Conservation (phyloP, 2,797 vertebrate genomes). For the Hephaestus fuliginosus region DNA sequence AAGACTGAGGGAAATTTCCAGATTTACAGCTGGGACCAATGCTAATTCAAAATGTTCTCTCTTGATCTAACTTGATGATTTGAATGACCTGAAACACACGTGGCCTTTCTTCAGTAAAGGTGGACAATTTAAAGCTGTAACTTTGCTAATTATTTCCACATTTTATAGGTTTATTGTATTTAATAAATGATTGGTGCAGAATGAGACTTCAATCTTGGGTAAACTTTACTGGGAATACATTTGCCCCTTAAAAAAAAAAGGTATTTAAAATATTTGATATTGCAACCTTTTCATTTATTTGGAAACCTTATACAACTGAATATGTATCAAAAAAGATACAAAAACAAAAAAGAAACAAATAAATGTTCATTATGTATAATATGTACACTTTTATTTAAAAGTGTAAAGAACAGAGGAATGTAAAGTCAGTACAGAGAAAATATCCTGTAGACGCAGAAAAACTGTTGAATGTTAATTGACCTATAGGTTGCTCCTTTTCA, state of each 20-base stretch:
- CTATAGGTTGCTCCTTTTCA: not conserved
- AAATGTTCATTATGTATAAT: conserved; percentile 20
- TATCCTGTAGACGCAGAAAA: conserved; percentile 25
- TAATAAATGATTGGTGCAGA: not conserved
- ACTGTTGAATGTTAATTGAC: conserved; percentile 20
- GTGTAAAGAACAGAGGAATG: conserved; percentile 29
- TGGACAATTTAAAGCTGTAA: not conserved
- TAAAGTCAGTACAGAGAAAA: conserved; percentile 19
- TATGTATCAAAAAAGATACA: conserved; percentile 8
- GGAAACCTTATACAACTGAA: not conserved
- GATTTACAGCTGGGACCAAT: not conserved
- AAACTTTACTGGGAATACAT: not conserved
- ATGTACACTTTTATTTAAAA: conserved; percentile 63
- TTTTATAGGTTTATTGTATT: not conserved
- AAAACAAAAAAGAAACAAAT: conserved; percentile 13
- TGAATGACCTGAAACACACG: not conserved
- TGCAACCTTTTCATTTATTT: not conserved
- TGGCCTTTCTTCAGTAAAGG: not conserved
- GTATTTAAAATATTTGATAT: not conserved
- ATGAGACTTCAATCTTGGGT: not conserved
- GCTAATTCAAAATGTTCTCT: not conserved
- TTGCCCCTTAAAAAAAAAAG: not conserved
- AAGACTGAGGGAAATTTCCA: not conserved
- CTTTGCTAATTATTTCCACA: not conserved
- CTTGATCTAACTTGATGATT: not conserved